Conservation (phyloP, 2,888 invertebrate species). For the Chaitophorus viminalis region DNA sequence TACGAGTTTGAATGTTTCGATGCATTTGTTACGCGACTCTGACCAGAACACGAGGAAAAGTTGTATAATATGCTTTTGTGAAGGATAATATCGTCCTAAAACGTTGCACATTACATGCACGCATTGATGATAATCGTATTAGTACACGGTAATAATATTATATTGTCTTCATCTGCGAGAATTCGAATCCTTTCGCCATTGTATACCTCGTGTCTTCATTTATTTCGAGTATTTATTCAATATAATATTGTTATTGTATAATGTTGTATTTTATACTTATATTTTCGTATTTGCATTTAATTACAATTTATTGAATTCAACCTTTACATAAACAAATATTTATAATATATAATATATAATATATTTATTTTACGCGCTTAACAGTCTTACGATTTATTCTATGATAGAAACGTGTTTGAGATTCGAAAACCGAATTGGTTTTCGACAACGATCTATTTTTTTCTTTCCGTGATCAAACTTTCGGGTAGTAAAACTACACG, state of each 20-base stretch:
- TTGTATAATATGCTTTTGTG: neutral
- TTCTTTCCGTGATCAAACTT: neutral
- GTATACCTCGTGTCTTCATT: neutral
- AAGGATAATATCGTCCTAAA: neutral
- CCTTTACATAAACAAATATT: neutral
- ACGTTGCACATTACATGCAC: neutral
- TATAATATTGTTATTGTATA: neutral
- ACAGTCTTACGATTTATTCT: neutral
- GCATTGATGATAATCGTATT: neutral
- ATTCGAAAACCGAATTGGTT: neutral
- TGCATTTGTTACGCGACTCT: neutral
- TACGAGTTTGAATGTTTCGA: neutral
- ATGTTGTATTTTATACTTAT: neutral
- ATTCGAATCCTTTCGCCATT: neutral
- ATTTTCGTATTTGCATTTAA: neutral
- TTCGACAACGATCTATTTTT: neutral
- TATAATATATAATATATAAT: too few species aligned
- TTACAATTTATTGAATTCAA: too few species aligned
- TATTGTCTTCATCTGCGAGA: neutral
- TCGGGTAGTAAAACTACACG: neutral
- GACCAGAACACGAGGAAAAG: neutral
- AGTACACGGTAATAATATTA: neutral
- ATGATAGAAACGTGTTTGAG: neutral
- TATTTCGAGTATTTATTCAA: neutral
- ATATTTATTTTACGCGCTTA: neutral